These are phyloP conservation scores for Drosophila seguyi DNA, from an alignment of 1,140 invertebrate genomes.

Conservation along the genomic window DNA sequence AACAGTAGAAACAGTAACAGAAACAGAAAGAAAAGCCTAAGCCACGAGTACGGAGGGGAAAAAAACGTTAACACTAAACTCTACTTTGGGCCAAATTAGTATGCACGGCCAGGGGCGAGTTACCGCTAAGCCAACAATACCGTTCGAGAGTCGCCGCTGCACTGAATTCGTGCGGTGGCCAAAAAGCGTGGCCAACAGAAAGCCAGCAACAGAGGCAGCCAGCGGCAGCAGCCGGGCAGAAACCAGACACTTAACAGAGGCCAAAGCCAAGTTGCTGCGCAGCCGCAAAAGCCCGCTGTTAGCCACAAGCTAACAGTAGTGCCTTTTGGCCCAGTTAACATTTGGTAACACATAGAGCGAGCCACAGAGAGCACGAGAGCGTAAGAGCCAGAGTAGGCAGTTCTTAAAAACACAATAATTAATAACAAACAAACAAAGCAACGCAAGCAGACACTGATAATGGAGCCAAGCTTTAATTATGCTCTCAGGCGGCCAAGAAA, in stretches of 20 bases:
- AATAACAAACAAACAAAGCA: conserved; percentile 26
- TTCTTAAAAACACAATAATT: conserved; percentile 22
- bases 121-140: conserved; percentile 78
- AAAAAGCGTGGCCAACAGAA: conserved; percentile 65
- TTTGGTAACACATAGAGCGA: background rate
- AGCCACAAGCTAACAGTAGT: background rate
- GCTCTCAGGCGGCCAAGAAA: conserved; percentile 30
- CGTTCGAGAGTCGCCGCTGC: conserved; percentile 84
- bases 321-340: conserved; percentile 31
- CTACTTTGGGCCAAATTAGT: conserved; percentile 4
- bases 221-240: conserved; percentile 12
- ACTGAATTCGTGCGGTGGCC: conserved; percentile 74
- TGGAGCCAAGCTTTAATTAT: conserved; percentile 29
- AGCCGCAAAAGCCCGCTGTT: conserved; percentile 55
- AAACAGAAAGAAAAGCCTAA: conserved; percentile 26
- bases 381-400: too few relatives aligned
- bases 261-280: conserved; percentile 57
- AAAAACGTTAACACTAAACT: background rate
- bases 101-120: conserved; percentile 35
- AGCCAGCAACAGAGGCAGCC: conserved; percentile 15
- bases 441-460: conserved; percentile 6
- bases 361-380: too few relatives aligned
- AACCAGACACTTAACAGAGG: conserved; percentile 40
- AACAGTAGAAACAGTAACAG: conserved; percentile 34
- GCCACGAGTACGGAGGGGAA: conserved; percentile 8